Evolutionary conservation across 2,113 vertebrate genomes (phyloP).

Genomic region (Turnix velox): DNA sequence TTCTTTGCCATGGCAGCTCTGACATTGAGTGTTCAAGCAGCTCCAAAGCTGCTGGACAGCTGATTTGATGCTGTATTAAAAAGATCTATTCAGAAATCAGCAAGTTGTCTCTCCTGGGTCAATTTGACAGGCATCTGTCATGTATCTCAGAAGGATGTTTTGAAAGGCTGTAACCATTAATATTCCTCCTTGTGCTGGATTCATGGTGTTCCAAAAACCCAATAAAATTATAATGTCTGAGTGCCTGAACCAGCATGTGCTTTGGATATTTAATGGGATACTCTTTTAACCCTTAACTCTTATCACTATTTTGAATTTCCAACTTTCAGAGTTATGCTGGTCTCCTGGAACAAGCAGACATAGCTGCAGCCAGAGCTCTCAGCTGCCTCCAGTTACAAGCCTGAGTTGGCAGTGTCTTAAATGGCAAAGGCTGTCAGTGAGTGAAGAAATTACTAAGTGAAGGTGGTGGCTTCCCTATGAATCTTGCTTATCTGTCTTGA

Average conservation of each 20-base stretch:
- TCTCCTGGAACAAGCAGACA: background rate
- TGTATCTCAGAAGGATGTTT: background rate
- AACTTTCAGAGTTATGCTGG: background rate
- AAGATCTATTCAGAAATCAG: background rate
- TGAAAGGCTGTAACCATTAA: background rate
- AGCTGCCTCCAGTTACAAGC: background rate
- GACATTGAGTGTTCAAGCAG: background rate
- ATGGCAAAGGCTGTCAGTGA: no score
- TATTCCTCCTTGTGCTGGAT: background rate
- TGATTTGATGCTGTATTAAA: background rate
- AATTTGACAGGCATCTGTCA: background rate
- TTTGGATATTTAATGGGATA: background rate
- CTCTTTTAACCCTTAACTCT: background rate
- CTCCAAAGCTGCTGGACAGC: background rate
- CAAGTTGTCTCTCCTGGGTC: background rate
- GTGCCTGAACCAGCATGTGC: background rate
- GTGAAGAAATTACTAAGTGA: background rate
- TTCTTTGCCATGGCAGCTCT: background rate
- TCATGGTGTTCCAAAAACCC: background rate
- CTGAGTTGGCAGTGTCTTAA: background rate
- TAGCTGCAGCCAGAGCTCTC: background rate
- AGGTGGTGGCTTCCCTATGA: background rate
- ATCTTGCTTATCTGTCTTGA: background rate
- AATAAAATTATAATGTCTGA: background rate
- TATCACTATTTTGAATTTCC: background rate